Evolutionary conservation across 1,140 invertebrate species (phyloP).

Genomic region (Pogonomyrmex barbatus): DNA sequence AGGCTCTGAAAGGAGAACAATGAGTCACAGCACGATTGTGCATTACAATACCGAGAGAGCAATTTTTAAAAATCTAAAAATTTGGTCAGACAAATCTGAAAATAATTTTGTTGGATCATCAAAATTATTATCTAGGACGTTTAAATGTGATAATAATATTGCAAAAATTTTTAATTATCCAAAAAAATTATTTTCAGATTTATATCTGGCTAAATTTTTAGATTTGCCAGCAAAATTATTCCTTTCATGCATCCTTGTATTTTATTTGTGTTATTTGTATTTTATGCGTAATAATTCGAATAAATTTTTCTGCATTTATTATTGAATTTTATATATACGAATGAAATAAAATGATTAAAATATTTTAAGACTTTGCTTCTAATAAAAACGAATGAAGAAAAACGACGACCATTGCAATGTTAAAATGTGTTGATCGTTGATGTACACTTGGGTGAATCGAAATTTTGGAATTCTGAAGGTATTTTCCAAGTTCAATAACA

Average conservation of each 20-base stretch:
- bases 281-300: neutral
- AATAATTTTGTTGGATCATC: too few species aligned
- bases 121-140: too few species aligned
- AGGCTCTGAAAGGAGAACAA: neutral
- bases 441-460: neutral
- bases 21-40: neutral
- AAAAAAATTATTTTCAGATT: too few species aligned
- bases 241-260: neutral
- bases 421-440: neutral
- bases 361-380: neutral
- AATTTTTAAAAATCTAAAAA: too few species aligned
- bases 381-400: neutral
- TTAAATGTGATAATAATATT: too few species aligned
- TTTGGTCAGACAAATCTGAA: too few species aligned
- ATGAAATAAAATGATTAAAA: neutral
- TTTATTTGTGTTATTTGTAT: neutral
- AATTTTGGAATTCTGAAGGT: neutral
- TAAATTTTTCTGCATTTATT: neutral
- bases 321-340: neutral
- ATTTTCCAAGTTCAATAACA: constrained; percentile 7
- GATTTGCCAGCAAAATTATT: neutral
- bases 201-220: too few species aligned
- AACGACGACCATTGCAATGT: too few species aligned
- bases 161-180: too few species aligned
- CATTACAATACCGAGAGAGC: too few species aligned